phyloP scores from a whole-genome alignment of 2,888 invertebrate species.

The Eristalis pertinax region DNA sequence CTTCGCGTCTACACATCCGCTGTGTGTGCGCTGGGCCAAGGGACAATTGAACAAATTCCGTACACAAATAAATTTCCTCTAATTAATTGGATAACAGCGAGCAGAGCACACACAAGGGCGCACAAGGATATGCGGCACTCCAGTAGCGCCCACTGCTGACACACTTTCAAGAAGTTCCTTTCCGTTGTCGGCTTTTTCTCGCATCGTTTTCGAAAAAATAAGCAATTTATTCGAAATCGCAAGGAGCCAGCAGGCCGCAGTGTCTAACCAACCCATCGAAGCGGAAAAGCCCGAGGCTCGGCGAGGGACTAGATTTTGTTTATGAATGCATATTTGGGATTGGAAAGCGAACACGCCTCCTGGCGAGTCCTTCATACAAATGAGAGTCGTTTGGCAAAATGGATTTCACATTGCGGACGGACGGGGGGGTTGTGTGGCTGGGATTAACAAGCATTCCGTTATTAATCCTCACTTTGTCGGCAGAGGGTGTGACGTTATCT shows the following conservation, averaged over 20 bases:
- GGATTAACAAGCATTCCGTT: constrained; percentile 39
- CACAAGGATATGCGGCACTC: background rate
- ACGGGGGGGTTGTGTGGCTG: background rate
- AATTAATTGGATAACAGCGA: constrained; percentile 40
- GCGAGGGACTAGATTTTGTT: constrained; percentile 36
- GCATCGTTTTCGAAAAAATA: constrained; percentile 16
- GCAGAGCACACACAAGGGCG: background rate
- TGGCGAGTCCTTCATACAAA: background rate
- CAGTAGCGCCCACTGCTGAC: background rate
- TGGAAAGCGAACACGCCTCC: background rate
- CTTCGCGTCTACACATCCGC: background rate
- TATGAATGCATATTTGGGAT: constrained; percentile 58
- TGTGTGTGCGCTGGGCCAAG: background rate
- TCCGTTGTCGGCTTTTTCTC: background rate
- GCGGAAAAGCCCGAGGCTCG: constrained; percentile 28
- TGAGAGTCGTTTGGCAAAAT: constrained; percentile 27
- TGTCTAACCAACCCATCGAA: constrained; percentile 41
- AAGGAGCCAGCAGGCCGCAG: background rate
- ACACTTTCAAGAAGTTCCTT: constrained; percentile 11
- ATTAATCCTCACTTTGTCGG: constrained; percentile 34
- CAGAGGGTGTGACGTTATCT: background rate
- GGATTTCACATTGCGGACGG: background rate
- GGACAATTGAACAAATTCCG: constrained; percentile 19
- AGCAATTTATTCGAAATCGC: constrained; percentile 36
- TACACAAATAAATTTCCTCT: constrained; percentile 37